Conservation (phyloP, 2,888 invertebrate genomes). For the Tinea semifulvella region DNA sequence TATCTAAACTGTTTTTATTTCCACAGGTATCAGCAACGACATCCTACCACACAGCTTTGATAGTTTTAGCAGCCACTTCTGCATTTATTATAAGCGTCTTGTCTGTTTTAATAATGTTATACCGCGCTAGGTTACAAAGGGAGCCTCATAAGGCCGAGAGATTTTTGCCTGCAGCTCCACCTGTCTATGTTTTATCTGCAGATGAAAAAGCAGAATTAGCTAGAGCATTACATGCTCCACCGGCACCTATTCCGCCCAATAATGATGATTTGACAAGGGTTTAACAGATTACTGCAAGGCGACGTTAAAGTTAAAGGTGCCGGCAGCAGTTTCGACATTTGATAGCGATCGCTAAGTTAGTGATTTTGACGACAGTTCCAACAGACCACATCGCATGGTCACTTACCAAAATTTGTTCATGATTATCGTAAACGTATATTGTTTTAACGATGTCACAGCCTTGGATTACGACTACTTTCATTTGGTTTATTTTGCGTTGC, state of each 20-base stretch:
- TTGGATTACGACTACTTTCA: no score
- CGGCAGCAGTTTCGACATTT: no score
- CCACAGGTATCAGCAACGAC: constrained; percentile 68
- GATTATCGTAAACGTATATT: no score
- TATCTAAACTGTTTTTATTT: constrained; percentile 13
- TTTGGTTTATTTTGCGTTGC: no score
- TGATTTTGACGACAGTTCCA: no score
- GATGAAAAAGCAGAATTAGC: constrained; percentile 68
- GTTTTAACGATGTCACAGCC: no score
- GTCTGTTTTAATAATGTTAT: constrained; percentile 77
- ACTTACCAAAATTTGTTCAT: no score
- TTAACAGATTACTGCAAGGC: constrained; percentile 25
- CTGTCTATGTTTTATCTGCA: constrained; percentile 74
- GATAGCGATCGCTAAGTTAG: neutral
- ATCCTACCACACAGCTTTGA: constrained; percentile 79
- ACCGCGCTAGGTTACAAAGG: constrained; percentile 66
- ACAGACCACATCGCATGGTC: no score
- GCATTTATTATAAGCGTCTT: constrained; percentile 83
- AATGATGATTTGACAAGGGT: constrained; percentile 36
- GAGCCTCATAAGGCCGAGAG: constrained; percentile 64
- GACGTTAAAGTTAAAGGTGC: neutral
- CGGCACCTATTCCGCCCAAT: constrained; percentile 36
- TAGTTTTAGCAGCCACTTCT: constrained; percentile 80
- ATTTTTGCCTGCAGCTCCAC: constrained; percentile 70
- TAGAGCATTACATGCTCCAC: constrained; percentile 46